Evolutionary conservation across 2,888 invertebrate genomes (phyloP), one percentile per base, ranked within the genome.

Genomic region (Dasysyrphus albostriatus): DNA sequence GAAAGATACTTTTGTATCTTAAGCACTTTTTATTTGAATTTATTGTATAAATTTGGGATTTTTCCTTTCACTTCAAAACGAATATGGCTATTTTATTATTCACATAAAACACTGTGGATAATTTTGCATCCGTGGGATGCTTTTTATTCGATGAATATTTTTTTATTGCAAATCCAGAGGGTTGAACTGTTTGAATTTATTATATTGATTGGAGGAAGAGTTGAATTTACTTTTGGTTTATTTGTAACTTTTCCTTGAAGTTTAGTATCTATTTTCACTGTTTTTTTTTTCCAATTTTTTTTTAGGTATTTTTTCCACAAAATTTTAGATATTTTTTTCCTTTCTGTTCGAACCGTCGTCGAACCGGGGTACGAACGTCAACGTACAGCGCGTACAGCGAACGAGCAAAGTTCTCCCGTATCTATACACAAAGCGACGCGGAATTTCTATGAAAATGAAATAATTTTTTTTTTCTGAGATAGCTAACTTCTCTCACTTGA

Each of bases 341-440:
- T 78, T 73, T 73, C 37, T 72, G 83, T 87, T 87, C 87, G 87
- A 87, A 79, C 87, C 87, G 87, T 78, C 63, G 75, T 78, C 74
- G 75, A 82, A 87, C 87, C 78, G 83, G 83, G 82, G 83, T 75
- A 83, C 87, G 87, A 83, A 87, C 87, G 87, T 87, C 75, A 79
- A 87, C 78, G 87, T 87, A 87, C 83, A 83, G 78, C 87, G 87
- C 87, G 87, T 87, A 87, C 87, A 87, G 67, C 87, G 87, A 87
- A 83, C 87, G 87, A 87, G 78, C 83, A 61, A 72, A 83, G 87
- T 83, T 87, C 87, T 87, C 87, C 87, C 87, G 87, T 87, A 78
- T 87, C 87, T 87, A 87, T 83, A 87, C 87, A 87, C 87, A 87
- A 87, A 87, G 83, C 87, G 83, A 87, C 83, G 87, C 87, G 87